Percentiles rank a stretch among this genome's conserved stretches.
These are phyloP conservation scores for Platyrinchus mystaceus DNA, from an alignment of 2,797 vertebrate species.

Conservation along the genomic window DNA sequence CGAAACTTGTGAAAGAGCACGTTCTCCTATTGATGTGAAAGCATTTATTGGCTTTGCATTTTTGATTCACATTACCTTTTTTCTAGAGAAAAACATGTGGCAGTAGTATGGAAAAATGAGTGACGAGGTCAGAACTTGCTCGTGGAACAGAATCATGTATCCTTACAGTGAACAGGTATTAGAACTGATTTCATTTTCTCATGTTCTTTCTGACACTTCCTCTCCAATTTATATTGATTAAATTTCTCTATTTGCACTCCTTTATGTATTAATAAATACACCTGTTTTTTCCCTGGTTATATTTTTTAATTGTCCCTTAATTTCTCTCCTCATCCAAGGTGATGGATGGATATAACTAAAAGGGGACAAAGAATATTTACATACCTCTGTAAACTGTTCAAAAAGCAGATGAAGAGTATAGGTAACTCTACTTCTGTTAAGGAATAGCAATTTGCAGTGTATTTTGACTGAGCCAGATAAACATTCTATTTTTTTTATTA, in stretches of 20 bases:
- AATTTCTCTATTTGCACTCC: not conserved
- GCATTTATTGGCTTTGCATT: not conserved
- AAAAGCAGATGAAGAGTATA: not conserved
- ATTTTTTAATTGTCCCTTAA: not conserved
- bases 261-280: not conserved
- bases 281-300: not conserved
- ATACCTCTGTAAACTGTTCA: not conserved
- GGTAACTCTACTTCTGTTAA: not conserved
- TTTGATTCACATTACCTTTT: conserved; percentile 9
- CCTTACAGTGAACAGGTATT: not conserved
- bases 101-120: not conserved
- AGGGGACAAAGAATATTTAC: not conserved
- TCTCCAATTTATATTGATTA: not conserved
- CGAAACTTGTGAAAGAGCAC: not conserved
- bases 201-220: not conserved
- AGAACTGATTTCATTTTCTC: not conserved
- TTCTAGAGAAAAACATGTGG: not conserved
- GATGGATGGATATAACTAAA: not conserved
- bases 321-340: not conserved
- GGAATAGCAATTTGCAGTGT: not conserved
- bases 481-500: not conserved
- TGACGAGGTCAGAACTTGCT: not conserved
- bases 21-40: not conserved
- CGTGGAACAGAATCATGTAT: not conserved
- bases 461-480: not conserved